Evolutionary conservation across 1,140 invertebrate genomes (phyloP), one percentile per base, ranked within the genome.

Genomic region (Cheumatopsyche charites): DNA sequence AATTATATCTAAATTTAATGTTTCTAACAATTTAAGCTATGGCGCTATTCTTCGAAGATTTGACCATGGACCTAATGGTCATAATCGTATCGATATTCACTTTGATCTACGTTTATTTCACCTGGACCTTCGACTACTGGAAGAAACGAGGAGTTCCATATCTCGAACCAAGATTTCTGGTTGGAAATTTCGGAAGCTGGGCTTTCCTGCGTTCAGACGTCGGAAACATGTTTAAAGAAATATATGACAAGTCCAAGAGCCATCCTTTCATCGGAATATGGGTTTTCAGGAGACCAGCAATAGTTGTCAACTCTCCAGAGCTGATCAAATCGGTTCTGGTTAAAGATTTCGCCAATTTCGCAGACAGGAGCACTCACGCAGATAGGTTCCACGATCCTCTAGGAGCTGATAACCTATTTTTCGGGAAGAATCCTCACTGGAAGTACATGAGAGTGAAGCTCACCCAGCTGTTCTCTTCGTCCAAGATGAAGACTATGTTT

Each of bases 381-480:
- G 75, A 80, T 52, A 79, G 79, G 47, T 36, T 55, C 7, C 67
- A 74, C 45, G 77, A 78, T 63, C 67, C 61, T 1, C 13, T 73
- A 0, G 72, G 67, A 13, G 62, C 73, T 6, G 75, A 73, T 41
- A 77, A 77, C 42, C 47, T 82, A 9, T 81, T 82, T 67, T 71
- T 79, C 9, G 70, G 78, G 15, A 79, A 79, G 66, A 79, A 79
- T 71, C 77, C 78, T 0, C 71, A 79, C 42, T 88, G 87, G 87
- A 85, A 83, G 74, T 75, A 79, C 15, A 78, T 86, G 15, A 75
- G 87, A 25, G 73, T 75, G 1, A 85, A 86, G 52, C 78, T 87
- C 15, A 85, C 82, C 41, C 86, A 87, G 15, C 80, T 84, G 0
- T 88, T 87, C 74, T 85, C 84, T 3, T 80, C 82, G 0, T 78